Evolutionary conservation across 2,888 invertebrate genomes (phyloP).

Genomic region (Drosophila nigricruria): DNA sequence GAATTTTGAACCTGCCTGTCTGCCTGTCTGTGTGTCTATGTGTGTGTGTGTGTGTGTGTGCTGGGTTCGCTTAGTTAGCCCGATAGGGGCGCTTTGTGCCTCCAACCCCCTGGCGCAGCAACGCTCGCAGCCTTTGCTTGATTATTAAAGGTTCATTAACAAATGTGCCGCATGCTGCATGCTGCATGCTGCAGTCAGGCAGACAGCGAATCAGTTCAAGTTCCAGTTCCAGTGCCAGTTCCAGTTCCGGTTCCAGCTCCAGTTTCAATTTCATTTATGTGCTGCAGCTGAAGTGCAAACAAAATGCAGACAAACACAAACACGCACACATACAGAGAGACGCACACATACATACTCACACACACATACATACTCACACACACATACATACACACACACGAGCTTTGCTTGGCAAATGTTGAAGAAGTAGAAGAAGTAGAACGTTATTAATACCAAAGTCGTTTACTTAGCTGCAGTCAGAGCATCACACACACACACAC

Average conservation of each 20-base stretch:
- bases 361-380: background rate
- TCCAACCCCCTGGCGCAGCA: constrained; percentile 30
- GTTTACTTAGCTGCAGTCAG: constrained; percentile 61
- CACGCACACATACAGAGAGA: constrained; percentile 1
- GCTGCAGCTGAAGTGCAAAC: constrained; percentile 46
- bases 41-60: background rate
- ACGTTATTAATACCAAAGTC: constrained; percentile 36
- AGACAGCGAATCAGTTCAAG: background rate
- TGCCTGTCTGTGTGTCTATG: background rate
- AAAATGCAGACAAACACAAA: constrained; percentile 24
- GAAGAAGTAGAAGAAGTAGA: constrained; percentile 3
- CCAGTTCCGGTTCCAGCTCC: background rate
- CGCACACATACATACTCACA: background rate
- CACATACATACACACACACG: constrained; percentile 5
- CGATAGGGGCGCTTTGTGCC: constrained; percentile 47
- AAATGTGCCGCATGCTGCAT: constrained; percentile 53
- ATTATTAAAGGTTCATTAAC: constrained; percentile 73
- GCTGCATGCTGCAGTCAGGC: constrained; percentile 22
- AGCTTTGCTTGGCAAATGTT: constrained; percentile 2
- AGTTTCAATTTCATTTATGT: constrained; percentile 19
- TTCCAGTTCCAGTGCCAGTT: background rate
- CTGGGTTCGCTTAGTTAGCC: constrained; percentile 6
- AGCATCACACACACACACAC: constrained; percentile 20
- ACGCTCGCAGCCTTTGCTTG: constrained; percentile 19
- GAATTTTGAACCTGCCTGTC: constrained; percentile 50